Base-by-base conservation (phyloP, 2,797 vertebrate genomes). In the Cottoperca gobio region DNA sequence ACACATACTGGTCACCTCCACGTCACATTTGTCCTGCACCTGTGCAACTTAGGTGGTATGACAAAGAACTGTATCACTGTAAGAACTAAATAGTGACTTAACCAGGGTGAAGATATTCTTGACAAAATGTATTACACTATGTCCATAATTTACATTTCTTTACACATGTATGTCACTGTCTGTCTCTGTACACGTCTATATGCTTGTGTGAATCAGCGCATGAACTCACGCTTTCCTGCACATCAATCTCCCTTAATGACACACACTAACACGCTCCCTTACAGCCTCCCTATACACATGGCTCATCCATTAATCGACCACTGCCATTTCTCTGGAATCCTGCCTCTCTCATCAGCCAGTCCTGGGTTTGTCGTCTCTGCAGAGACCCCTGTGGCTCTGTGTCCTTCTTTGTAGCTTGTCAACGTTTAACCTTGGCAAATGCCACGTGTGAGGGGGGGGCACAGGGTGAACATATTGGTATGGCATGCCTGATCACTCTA, bases 381-480 rank as follows among this genome's bases (percentile, higher is more conserved):
- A 59, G 31, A 78, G 43, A 43, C 31, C 62, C 49, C n/a, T 7
- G 4, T 16, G 40, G 73, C 53, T 57, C 42, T 31, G 10, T 62
- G 68, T 61, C 72, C 45, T 61, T 75, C 61, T 52, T 57, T 45
- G 72, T 53, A 50, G 21, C 61, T 37, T 60, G 71, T 62, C 78
- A 70, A 55, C 33, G 6, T 84, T 91, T 89, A 89, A 91, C 90
- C 90, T 91, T 87, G 86, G 82, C 37, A 74, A n/a, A 13, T 63
- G 77, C 64, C 53, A 52, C 16, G 5, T 85, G 73, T 79, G 82
- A 83, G 28, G 28, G 45, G 40, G 39, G 71, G 28, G 69, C 42
- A 66, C 62, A 31, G 50, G 72, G 68, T 26, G 55, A 88, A 89
- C 86, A 93, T 93, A 91, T 87, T 89, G 90, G 66, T 53, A 88